phyloP scores from a whole-genome alignment of 1,140 invertebrate genomes.

The Leptinotarsa texana region DNA sequence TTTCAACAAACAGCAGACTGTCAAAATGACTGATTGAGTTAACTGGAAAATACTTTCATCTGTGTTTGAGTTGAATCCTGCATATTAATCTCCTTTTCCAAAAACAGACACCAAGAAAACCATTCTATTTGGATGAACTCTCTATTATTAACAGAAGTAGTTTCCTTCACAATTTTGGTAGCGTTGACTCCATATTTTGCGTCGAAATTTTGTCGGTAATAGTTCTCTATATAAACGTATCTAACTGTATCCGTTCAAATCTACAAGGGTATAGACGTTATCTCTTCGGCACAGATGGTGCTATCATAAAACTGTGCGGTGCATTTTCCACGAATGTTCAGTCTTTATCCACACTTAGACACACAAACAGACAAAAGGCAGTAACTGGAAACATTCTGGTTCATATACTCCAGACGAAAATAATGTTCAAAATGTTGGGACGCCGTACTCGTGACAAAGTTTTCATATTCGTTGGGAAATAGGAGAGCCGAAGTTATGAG shows the following conservation, averaged over 20 bases:
- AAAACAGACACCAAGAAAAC: too few relatives aligned
- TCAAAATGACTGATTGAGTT: too few relatives aligned
- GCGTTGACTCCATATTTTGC: not conserved
- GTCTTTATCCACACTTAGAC: constrained; percentile 22
- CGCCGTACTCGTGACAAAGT: not conserved
- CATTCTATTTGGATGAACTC: too few relatives aligned
- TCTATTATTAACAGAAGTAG: not conserved
- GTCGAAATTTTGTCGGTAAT: not conserved
- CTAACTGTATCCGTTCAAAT: constrained; percentile 19
- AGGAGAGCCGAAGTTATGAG: not conserved
- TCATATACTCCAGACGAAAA: constrained; percentile 8
- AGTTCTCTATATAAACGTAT: constrained; percentile 18
- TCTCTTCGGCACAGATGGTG: constrained; percentile 27
- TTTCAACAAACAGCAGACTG: too few relatives aligned
- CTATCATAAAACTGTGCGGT: constrained; percentile 23
- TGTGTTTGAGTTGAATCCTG: too few relatives aligned
- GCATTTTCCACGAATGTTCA: constrained; percentile 25
- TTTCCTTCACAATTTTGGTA: not conserved
- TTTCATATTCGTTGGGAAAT: not conserved
- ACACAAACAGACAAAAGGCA: constrained; percentile 9
- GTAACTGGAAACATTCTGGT: constrained; percentile 8
- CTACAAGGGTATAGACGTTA: constrained; percentile 14
- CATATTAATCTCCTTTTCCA: too few relatives aligned
- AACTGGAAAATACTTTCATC: too few relatives aligned
- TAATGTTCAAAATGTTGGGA: constrained; percentile 4